Evolutionary conservation across 2,797 vertebrate species (phyloP).

Genomic region (Nothura maculosa): DNA sequence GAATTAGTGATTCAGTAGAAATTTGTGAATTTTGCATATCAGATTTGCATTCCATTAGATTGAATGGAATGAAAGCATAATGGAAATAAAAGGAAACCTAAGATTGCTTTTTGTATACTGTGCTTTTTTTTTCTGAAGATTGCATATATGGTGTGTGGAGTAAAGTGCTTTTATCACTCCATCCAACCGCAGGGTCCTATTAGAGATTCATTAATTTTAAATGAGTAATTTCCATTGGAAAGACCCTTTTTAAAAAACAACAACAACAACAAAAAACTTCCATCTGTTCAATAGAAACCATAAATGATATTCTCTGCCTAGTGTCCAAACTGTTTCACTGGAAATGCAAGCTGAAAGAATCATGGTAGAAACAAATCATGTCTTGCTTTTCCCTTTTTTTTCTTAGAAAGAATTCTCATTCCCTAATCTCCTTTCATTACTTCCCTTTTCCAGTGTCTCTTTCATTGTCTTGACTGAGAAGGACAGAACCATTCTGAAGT

Average conservation of each 20-base stretch:
- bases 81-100: background rate
- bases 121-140: background rate
- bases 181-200: background rate
- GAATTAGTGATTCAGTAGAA: background rate
- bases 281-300: background rate
- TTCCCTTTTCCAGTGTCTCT: background rate
- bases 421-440: fast-evolving
- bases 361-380: background rate
- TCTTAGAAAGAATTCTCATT: background rate
- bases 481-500: background rate
- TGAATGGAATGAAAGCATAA: background rate
- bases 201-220: background rate
- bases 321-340: background rate
- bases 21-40: background rate
- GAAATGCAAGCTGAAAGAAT: background rate
- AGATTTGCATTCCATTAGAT: background rate
- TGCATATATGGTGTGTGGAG: background rate
- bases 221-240: background rate
- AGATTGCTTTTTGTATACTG: background rate
- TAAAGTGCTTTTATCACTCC: background rate
- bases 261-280: background rate
- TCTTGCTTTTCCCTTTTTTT: background rate
- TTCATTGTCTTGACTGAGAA: background rate
- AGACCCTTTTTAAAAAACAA: background rate
- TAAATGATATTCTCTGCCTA: background rate